Base-by-base conservation (phyloP, 1,140 invertebrate genomes). In the Drusus annulatus region DNA sequence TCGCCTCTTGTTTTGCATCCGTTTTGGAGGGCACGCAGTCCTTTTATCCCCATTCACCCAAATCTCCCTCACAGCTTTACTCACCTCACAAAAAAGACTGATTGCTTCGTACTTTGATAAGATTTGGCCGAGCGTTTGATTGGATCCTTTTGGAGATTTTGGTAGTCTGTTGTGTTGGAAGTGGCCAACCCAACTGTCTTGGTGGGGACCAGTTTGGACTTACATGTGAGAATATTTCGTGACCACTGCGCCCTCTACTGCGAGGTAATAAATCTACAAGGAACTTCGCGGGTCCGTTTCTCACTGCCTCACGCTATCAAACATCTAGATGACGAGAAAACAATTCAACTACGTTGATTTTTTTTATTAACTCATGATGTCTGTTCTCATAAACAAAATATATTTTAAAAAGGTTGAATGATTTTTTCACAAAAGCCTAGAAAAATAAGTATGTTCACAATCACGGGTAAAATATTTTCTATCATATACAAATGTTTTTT, bases 281-380 rank as follows among this genome's bases (percentile, higher is more conserved):
- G 69, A 65, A 65, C 62, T 25, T 25, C 17, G 73, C 73, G 75
- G 16, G 65, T 63, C 54, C 75, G 58, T 65, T 63, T 76, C 56
- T 50, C 36, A 45, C 56, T 51, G 31, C 31, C 74, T 23, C 25
- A 19, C 58, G 60, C 31, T 76, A 76, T 75, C 75, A 19, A 31
- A 63, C 60, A 77, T 77, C 75, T 77, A 51, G 56, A 74, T 74
- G 69, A 74, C 5, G 52, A 74, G 19, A 56, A 74, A 74, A 74
- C 69, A 74, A 74, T 28, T 28, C 51, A 28, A 25, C 25, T 25
- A 28, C 5, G 3, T 56, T 1, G 8, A 0, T n/a, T 1, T 31
- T 65, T 31, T 65, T n/a, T 25, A 63, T 31, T 1, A 63, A 15
- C 4, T 58, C 54, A 63, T 8, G 23, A 31, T 25, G 19, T 28